A percentile compares a stretch with the other conserved stretches of the same genome.
Evolutionary conservation across 2,797 vertebrate genomes (phyloP).

Genomic region (Spondyliosoma cantharus): DNA sequence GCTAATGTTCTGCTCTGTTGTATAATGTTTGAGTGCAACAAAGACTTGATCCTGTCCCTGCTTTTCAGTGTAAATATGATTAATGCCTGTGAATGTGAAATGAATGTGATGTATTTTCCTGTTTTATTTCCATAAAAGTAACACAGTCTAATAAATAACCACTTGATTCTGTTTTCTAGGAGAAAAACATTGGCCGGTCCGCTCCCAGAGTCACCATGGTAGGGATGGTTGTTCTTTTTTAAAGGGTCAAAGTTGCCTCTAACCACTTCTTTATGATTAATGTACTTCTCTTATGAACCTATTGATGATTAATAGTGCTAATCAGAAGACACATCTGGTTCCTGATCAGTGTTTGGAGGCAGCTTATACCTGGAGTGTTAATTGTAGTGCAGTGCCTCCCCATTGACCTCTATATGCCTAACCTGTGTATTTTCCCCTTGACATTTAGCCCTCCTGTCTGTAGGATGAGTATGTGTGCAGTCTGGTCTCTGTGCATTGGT

Average conservation of each 20-base stretch:
- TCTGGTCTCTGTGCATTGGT: constrained; percentile 55
- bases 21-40: constrained; percentile 1
- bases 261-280: constrained; percentile 55
- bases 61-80: constrained; percentile 25
- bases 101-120: constrained; percentile 35
- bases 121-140: constrained; percentile 21
- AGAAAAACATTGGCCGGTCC: constrained; percentile 86
- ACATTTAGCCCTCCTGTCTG: constrained; percentile 73
- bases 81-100: constrained; percentile 22
- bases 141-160: constrained; percentile 64
- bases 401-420: constrained; percentile 60
- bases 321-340: constrained; percentile 29
- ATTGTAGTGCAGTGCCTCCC: constrained; percentile 72
- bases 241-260: constrained; percentile 76
- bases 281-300: constrained; percentile 41
- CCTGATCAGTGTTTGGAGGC: constrained; percentile 72
- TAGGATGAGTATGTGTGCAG: constrained; percentile 74
- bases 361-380: constrained; percentile 73
- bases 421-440: constrained; percentile 66
- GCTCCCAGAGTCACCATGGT: constrained; percentile 89
- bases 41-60: constrained; percentile 1
- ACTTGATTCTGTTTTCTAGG: constrained; percentile 86
- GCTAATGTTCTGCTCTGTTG: constrained; percentile 18
- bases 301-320: constrained; percentile 6
- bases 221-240: constrained; percentile 84